Evolutionary conservation across 2,797 vertebrate species (phyloP).

Genomic region (Parauchenoglanis punctatus): DNA sequence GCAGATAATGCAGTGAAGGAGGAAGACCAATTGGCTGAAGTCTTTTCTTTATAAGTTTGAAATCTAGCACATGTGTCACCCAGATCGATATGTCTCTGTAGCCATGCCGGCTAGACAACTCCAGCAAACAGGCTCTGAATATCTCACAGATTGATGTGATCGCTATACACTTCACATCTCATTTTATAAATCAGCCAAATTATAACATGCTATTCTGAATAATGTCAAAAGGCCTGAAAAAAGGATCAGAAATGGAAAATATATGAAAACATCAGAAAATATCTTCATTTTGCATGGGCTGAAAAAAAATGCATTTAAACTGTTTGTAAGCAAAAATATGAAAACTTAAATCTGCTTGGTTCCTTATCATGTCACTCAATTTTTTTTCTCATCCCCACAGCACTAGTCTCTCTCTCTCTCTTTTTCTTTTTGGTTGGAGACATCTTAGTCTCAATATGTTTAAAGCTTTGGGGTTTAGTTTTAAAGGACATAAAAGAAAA

Average conservation of each 20-base stretch:
- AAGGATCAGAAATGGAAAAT: neutral
- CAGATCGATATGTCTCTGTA: neutral
- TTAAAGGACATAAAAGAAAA: conserved; percentile 54
- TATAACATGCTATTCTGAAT: neutral
- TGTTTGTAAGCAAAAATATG: neutral
- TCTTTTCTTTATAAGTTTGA: conserved; percentile 19
- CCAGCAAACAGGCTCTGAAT: neutral
- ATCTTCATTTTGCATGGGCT: neutral
- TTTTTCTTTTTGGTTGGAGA: conserved; percentile 55
- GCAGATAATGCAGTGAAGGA: neutral
- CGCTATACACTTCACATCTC: neutral
- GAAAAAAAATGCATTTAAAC: neutral
- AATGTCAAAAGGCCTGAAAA: neutral
- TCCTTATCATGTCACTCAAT: conserved; percentile 9
- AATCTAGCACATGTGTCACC: neutral
- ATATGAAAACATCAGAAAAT: neutral
- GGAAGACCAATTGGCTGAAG: neutral
- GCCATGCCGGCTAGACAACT: conserved; percentile 28
- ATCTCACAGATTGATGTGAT: neutral
- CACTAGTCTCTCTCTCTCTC: conserved; percentile 37
- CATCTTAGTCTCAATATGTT: conserved; percentile 54
- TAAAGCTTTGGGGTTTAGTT: conserved; percentile 74
- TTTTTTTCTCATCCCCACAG: conserved; percentile 11
- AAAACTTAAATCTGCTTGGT: conserved; percentile 18
- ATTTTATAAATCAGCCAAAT: neutral